Base-by-base conservation (phyloP, 2,113 vertebrate species). In the Psilopogon haemacephalus region DNA sequence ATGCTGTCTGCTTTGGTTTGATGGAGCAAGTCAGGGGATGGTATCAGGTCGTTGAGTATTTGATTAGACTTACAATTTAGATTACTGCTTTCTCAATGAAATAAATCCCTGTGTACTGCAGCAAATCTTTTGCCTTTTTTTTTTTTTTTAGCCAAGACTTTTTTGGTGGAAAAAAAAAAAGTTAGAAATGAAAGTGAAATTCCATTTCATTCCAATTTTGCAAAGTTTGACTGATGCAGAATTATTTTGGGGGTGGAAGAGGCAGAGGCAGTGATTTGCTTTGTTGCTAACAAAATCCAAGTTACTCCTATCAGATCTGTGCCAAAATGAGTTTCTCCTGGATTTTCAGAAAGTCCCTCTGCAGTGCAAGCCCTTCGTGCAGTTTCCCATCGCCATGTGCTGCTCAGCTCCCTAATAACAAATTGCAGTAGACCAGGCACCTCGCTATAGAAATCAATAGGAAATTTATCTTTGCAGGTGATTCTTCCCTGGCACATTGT, bases 1-100 rank as follows among this genome's bases (percentile, higher is more conserved):
- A 37, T 0, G 5, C 7, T 1, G 2, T 6, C 50, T 0, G 2
- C 40, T 64, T 40, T 0, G 2, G n/a, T 33, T 60, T 19, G 18
- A 44, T 18, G 52, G 28, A 68, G 37, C 6, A n/a, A 44, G 12
- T 19, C 48, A 74, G 46, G 33, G 21, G 32, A 23, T 44, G 46
- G 38, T 8, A 42, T n/a, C 0, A 2, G 24, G 48, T 10, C 13
- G 46, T 52, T 15, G 9, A 74, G 55, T n/a, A 48, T 46, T 38
- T 46, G 30, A 48, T 26, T 32, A 3, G 71, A 74, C 48, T 54
- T 27, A 26, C 24, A 75, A 55, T 24, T 24, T 3, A 67, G 26
- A 67, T 40, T 72, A 55, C 44, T 72, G 52, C 37, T 35, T 67
- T 84, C 50, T 33, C 15, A 80, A 59, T 32, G 24, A 63, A 73